phyloP scores from a whole-genome alignment of 2,888 invertebrate genomes.

The Trissonchulus latispiculum region DNA sequence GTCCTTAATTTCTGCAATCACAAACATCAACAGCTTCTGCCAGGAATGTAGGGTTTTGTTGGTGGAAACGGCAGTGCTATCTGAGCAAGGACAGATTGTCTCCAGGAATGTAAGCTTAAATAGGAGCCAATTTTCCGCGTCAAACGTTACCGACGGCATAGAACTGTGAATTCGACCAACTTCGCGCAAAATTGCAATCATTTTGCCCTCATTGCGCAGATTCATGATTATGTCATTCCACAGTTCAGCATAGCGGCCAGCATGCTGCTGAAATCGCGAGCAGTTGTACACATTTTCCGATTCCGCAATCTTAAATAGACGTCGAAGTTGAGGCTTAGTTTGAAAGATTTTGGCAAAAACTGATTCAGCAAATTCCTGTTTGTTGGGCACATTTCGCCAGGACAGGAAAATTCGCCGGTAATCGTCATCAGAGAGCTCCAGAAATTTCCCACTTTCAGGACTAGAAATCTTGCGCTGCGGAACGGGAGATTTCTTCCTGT shows the following conservation, averaged over 20 bases:
- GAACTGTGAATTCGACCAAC: neutral
- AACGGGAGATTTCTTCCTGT: too few species aligned
- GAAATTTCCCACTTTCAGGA: neutral
- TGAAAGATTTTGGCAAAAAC: neutral
- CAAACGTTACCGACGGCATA: neutral
- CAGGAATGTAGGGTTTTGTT: neutral
- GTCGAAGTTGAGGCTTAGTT: neutral
- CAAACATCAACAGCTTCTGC: neutral
- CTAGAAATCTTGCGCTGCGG: neutral
- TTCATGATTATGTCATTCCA: neutral
- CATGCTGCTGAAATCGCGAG: neutral
- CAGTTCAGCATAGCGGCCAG: neutral
- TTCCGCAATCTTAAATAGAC: neutral
- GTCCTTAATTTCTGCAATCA: neutral
- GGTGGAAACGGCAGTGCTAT: neutral
- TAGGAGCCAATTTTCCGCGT: neutral
- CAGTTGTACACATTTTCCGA: neutral
- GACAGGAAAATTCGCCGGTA: neutral
- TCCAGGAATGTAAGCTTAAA: neutral
- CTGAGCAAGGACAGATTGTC: neutral
- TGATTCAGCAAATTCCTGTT: neutral
- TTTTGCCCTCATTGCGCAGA: neutral
- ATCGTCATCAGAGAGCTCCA: neutral
- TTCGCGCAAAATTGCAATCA: neutral
- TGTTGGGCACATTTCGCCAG: neutral